These are phyloP conservation scores for Nyctalus aviator DNA, from an alignment of 2,797 vertebrate genomes.

Conservation along the genomic window DNA sequence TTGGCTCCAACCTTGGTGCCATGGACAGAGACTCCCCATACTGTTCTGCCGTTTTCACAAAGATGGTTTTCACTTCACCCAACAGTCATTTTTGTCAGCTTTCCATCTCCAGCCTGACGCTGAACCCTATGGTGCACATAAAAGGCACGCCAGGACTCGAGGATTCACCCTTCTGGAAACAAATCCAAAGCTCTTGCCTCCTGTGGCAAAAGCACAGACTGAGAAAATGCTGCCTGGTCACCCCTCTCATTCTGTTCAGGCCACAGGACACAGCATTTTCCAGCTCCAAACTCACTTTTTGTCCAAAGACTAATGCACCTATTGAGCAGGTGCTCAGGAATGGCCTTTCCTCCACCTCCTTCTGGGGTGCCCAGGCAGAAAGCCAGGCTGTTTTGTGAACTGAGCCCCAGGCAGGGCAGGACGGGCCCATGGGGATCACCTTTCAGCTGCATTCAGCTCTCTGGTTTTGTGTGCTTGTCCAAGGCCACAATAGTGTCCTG, in stretches of 20 bases:
- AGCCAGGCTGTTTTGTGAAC: slow-evolving; percentile 72
- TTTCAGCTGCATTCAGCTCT: slow-evolving; percentile 40
- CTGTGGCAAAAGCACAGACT: slow-evolving; percentile 10
- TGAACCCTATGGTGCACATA: slow-evolving; percentile 53
- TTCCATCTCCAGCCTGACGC: slow-evolving; percentile 10
- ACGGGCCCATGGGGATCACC: background rate
- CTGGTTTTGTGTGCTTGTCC: slow-evolving; percentile 25
- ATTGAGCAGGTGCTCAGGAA: slow-evolving; percentile 73
- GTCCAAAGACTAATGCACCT: slow-evolving; percentile 72
- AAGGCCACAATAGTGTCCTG: background rate
- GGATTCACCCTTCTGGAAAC: slow-evolving; percentile 69
- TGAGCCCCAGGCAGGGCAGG: background rate
- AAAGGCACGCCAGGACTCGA: slow-evolving; percentile 53
- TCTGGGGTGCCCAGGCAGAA: slow-evolving; percentile 64
- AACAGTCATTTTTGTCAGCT: slow-evolving; percentile 36
- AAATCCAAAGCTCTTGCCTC: slow-evolving; percentile 58
- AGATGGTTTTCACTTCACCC: background rate
- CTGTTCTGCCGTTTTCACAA: background rate
- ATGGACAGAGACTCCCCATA: background rate
- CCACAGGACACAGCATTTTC: slow-evolving; percentile 48
- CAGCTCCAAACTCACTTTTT: slow-evolving; percentile 72
- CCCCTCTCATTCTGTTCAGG: slow-evolving; percentile 58
- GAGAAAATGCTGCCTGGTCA: slow-evolving; percentile 58
- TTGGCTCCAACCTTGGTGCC: background rate
- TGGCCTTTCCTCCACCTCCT: slow-evolving; percentile 62